Percentiles rank a stretch among this genome's conserved stretches.
These are phyloP conservation scores for Neolamprologus falcicula DNA, from an alignment of 2,113 vertebrate species.

Conservation along the genomic window DNA sequence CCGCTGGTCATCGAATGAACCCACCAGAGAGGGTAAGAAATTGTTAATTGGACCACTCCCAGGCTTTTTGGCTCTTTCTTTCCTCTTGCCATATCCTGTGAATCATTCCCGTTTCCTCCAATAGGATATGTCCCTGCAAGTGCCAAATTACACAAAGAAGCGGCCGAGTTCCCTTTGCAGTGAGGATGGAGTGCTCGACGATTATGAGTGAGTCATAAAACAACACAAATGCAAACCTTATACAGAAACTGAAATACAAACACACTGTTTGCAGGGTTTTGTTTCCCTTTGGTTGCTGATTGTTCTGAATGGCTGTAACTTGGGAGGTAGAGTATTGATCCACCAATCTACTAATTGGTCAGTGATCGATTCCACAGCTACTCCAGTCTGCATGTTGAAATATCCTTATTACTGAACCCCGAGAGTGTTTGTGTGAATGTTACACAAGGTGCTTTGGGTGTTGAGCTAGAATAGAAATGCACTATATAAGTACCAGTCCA, in stretches of 20 bases:
- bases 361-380: not conserved
- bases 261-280: not conserved
- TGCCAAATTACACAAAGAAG: conserved; percentile 1
- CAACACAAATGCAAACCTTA: not conserved
- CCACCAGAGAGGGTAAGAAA: conserved; percentile 46
- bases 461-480: not conserved
- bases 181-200: conserved; percentile 67
- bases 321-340: not conserved
- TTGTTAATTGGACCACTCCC: not conserved
- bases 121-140: conserved; percentile 54
- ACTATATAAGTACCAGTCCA: not conserved
- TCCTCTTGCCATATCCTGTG: not conserved
- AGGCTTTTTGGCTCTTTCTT: not conserved
- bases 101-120: conserved; percentile 4
- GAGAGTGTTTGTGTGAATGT: not conserved
- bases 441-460: not conserved
- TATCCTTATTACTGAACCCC: not conserved
- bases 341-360: not conserved
- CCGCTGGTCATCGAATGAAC: conserved; percentile 7
- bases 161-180: conserved; percentile 57
- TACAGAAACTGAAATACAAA: not conserved
- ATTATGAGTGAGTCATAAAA: conserved; percentile 57
- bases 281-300: not conserved
- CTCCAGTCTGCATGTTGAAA: not conserved
- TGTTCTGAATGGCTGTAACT: not conserved